A percentile compares a stretch with the other conserved stretches of the same genome.
These are phyloP conservation scores for Parochlus steinenii DNA, from an alignment of 2,888 invertebrate species.

Conservation along the genomic window DNA sequence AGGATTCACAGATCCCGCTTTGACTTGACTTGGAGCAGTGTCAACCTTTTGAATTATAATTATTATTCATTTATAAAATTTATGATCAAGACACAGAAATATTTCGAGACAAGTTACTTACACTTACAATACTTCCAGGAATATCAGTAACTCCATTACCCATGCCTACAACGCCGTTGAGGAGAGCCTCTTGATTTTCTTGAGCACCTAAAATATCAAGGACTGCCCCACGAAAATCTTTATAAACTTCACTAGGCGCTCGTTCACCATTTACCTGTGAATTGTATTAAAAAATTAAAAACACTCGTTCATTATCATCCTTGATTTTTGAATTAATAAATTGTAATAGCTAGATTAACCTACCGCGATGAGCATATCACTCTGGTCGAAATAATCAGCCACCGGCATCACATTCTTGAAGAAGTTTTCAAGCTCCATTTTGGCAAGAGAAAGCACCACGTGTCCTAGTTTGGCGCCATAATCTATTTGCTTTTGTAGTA, in stretches of 20 bases:
- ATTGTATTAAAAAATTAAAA: neutral
- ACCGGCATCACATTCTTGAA: conserved; percentile 80
- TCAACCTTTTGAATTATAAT: no score
- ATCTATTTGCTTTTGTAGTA: conserved; percentile 76
- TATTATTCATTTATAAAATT: no score
- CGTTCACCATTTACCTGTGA: conserved; percentile 77
- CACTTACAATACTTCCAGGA: conserved; percentile 45
- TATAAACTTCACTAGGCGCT: conserved; percentile 71
- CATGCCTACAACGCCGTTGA: conserved; percentile 45
- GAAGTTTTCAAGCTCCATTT: conserved; percentile 80
- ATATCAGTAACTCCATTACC: conserved; percentile 36
- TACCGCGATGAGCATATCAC: conserved; percentile 57
- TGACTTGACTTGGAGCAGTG: conserved; percentile 35
- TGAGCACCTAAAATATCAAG: conserved; percentile 56
- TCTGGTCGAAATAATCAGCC: conserved; percentile 79
- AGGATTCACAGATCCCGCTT: conserved; percentile 23
- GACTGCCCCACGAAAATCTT: conserved; percentile 65
- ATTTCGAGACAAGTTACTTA: no score
- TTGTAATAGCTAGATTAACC: conserved; percentile 15
- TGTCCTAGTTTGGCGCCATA: conserved; percentile 80
- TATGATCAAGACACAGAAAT: no score
- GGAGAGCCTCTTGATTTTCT: conserved; percentile 43
- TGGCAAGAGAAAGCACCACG: conserved; percentile 57
- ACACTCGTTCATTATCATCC: neutral
- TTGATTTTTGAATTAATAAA: conserved; percentile 5